Evolutionary conservation across 1,140 invertebrate genomes (phyloP), one percentile per base, ranked within the genome.

Genomic region (Drosophila truncata): DNA sequence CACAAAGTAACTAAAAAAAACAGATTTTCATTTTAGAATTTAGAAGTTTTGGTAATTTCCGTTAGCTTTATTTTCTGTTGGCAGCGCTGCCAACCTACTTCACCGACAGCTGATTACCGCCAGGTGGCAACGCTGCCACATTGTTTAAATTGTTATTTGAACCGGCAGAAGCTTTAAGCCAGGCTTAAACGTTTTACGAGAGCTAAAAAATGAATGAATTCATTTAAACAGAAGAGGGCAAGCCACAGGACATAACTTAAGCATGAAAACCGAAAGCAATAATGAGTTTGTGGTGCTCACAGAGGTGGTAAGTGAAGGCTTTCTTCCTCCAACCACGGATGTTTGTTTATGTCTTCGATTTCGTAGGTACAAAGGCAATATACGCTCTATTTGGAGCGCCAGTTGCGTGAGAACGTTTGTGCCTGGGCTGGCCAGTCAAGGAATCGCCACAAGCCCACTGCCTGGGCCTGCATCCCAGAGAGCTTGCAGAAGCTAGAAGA

Each of bases 321-420:
- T 23, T 11, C 1, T 13, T 33, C 18, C 27, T 18, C 3, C 6
- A 2, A 18, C 6, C 23, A 13, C 27, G 11, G 0, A 35, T 0
- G n/a, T 60, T 65, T 50, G 3, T 65, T 63, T 25, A 59, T 2
- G 1, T 4, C 41, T 50, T 6, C 6, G 7, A 49, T 55, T 27
- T 35, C 23, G 4, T 37, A 92, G 91, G 91, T 92, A 11, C 91
- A 90, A 16, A 65, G 77, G 13, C 88, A 92, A 29, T 92, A 92
- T 66, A 57, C 85, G 3, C 58, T 65, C 14, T 92, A 91, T 49
- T 67, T 92, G 42, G 78, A 92, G 39, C 84, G 91, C 0, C 83
- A 92, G 52, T n/a, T 92, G 50, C 31, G 81, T 14, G 90, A 92
- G 46, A 92, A 92, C 60, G 74, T 92, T 5, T 63, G 67, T 20